phyloP scores from a whole-genome alignment of 2,113 vertebrate genomes.

The Atrichornis clamosus region DNA sequence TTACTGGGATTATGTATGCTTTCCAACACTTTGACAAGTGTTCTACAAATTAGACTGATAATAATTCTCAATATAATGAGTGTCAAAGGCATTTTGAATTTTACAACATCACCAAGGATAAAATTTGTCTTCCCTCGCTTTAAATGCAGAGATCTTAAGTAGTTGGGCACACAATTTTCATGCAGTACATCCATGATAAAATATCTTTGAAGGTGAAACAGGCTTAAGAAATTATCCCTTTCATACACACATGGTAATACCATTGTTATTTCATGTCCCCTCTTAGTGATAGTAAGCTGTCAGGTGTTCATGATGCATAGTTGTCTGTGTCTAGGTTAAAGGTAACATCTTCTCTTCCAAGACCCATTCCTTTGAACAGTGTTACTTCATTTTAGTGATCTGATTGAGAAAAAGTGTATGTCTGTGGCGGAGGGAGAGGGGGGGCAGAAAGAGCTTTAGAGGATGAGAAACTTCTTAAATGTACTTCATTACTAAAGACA shows the following conservation, averaged over 20 bases:
- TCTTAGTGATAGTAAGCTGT: background rate
- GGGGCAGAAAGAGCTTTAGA: background rate
- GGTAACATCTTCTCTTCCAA: background rate
- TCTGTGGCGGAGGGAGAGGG: rapidly evolving
- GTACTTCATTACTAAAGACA: background rate
- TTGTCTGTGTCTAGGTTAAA: background rate
- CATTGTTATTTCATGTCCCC: background rate
- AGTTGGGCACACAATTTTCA: background rate
- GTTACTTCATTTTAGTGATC: background rate
- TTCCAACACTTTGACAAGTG: background rate
- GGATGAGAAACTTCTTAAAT: background rate
- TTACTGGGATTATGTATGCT: background rate
- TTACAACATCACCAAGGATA: background rate
- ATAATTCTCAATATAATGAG: background rate
- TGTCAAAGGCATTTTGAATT: background rate
- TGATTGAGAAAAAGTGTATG: background rate
- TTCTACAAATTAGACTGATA: background rate
- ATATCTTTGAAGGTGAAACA: background rate
- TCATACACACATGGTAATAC: background rate
- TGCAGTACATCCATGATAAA: background rate
- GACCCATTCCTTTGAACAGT: background rate
- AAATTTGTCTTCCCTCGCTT: background rate
- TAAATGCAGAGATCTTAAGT: background rate
- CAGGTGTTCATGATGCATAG: background rate
- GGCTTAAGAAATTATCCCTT: background rate